A percentile compares a stretch with the other conserved stretches of the same genome.
Evolutionary conservation across 2,888 invertebrate genomes (phyloP).

Genomic region (Urechis unicinctus): DNA sequence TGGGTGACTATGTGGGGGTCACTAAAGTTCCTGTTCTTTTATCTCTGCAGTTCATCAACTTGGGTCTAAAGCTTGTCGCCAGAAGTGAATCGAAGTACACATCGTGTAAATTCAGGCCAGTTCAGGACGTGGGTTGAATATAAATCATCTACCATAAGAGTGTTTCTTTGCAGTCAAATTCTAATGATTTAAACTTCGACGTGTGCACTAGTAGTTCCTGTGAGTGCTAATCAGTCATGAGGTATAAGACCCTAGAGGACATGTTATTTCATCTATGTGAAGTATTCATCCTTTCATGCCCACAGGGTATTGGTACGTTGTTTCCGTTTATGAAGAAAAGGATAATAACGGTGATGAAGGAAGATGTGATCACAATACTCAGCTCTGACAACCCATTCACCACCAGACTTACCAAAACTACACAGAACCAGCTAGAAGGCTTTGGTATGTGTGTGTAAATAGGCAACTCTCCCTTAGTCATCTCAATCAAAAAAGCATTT

Average conservation of each 20-base stretch:
- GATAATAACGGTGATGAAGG: conserved; percentile 47
- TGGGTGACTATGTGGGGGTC: too few relatives aligned
- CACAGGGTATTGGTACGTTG: neutral
- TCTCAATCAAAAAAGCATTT: too few relatives aligned
- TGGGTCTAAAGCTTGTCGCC: conserved; percentile 90
- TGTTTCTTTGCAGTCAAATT: too few relatives aligned
- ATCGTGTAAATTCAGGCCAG: conserved; percentile 78
- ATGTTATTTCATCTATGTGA: too few relatives aligned
- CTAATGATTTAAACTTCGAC: too few relatives aligned
- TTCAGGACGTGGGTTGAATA: conserved; percentile 66
- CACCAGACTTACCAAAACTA: conserved; percentile 60
- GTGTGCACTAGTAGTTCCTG: too few relatives aligned
- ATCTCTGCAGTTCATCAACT: conserved; percentile 73
- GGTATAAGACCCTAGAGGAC: too few relatives aligned
- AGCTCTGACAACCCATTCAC: conserved; percentile 76
- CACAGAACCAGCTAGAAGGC: conserved; percentile 64
- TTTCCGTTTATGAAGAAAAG: neutral
- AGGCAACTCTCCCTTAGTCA: too few relatives aligned
- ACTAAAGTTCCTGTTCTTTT: too few relatives aligned
- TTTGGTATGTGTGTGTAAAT: conserved; percentile 60
- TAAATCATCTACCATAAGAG: neutral
- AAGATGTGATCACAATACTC: conserved; percentile 72
- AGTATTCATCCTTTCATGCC: neutral
- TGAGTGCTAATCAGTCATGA: too few relatives aligned
- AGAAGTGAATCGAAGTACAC: conserved; percentile 86